A percentile compares a stretch with the other conserved stretches of the same genome.
These are phyloP conservation scores for Neosilurus mollespiculum DNA, from an alignment of 2,797 vertebrate genomes.

Conservation along the genomic window DNA sequence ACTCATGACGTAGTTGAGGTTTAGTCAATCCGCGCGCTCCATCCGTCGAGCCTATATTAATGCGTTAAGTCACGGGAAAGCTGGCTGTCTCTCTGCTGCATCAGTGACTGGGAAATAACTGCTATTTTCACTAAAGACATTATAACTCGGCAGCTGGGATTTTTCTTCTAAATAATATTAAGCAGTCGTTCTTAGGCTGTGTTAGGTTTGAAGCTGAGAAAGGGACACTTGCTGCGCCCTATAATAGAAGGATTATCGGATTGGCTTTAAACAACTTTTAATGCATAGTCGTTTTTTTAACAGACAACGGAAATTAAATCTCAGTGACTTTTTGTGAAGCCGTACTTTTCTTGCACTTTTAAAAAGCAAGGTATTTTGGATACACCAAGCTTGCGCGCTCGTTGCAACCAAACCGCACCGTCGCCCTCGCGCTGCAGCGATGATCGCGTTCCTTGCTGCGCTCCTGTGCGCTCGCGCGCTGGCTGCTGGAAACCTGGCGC, in stretches of 20 bases:
- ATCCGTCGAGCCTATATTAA: conserved; percentile 69
- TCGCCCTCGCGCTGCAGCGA: conserved; percentile 57
- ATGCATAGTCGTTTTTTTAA: neutral
- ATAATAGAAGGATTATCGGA: neutral
- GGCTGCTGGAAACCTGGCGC: conserved; percentile 61
- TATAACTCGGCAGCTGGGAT: neutral
- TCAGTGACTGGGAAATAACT: conserved; percentile 11
- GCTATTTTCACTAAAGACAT: neutral
- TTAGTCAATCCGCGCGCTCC: conserved; percentile 64
- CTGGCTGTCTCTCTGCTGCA: conserved; percentile 57
- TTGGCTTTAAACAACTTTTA: neutral
- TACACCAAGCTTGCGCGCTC: neutral
- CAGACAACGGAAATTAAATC: neutral
- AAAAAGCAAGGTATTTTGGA: neutral
- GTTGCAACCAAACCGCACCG: neutral
- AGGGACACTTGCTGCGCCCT: conserved; percentile 12
- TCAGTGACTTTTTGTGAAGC: conserved; percentile 5
- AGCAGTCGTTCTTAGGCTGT: neutral
- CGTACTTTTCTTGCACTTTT: conserved; percentile 1
- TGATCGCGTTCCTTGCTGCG: conserved; percentile 74
- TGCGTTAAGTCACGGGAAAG: conserved; percentile 61
- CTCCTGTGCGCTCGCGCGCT: conserved; percentile 70
- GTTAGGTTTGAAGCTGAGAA: neutral
- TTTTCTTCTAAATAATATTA: neutral
- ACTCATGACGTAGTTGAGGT: conserved; percentile 65